phyloP scores from a whole-genome alignment of 2,113 vertebrate species.

The Prunella fulvescens region DNA sequence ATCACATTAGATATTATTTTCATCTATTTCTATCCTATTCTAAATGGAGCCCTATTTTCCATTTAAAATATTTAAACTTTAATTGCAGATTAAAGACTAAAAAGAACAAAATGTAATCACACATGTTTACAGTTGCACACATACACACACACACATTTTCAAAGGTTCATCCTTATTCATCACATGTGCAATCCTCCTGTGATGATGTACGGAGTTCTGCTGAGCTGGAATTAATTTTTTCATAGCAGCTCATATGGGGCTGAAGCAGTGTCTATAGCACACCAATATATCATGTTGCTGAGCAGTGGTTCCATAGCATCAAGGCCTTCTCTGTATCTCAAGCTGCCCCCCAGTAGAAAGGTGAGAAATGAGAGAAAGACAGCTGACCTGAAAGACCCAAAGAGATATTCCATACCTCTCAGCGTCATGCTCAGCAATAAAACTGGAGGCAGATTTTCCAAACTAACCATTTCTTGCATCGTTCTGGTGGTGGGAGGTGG shows the following conservation, averaged over 20 bases:
- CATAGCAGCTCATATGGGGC: neutral
- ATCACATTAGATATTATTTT: neutral
- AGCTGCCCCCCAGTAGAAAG: neutral
- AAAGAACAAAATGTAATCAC: neutral
- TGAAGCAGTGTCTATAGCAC: neutral
- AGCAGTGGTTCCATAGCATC: neutral
- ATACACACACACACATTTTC: neutral
- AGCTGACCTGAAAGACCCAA: rapidly evolving
- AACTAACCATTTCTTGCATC: neutral
- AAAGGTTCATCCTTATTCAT: neutral
- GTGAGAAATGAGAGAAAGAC: rapidly evolving
- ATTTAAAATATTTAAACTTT: neutral
- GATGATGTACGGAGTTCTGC: neutral
- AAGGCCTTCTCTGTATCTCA: neutral
- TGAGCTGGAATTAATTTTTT: neutral
- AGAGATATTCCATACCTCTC: neutral
- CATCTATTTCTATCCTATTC: neutral
- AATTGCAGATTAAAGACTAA: neutral
- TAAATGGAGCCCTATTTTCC: neutral
- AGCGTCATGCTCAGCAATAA: neutral
- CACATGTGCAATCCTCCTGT: neutral
- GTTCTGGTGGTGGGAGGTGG: neutral
- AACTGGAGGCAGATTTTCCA: neutral
- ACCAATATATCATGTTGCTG: rapidly evolving
- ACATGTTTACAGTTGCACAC: neutral